Conservation (phyloP, 2,888 invertebrate species). For the Drosophila glabriapex region DNA sequence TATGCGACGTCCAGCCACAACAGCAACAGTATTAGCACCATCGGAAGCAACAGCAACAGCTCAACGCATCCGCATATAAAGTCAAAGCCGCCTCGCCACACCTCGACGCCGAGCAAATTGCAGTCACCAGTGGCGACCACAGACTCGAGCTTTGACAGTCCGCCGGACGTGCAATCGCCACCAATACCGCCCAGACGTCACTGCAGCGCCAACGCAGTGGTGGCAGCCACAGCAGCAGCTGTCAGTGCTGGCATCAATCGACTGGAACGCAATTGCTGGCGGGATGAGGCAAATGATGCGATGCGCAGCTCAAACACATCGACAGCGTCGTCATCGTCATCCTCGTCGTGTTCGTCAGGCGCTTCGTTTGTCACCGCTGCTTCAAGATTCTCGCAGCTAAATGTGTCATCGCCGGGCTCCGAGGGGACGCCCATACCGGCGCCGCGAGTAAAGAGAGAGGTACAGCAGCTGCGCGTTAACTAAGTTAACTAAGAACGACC, state of each 20-base stretch:
- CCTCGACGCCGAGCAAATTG: constrained; percentile 55
- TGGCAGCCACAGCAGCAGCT: constrained; percentile 76
- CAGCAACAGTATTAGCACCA: constrained; percentile 1
- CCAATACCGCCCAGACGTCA: constrained; percentile 83
- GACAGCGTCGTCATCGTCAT: constrained; percentile 65
- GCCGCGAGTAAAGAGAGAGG: constrained; percentile 84
- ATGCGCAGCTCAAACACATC: constrained; percentile 73
- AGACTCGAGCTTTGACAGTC: constrained; percentile 83
- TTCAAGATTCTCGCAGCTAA: constrained; percentile 77
- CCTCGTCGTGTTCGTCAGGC: constrained; percentile 73
- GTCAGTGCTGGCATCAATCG: constrained; percentile 79
- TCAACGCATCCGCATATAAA: constrained; percentile 51
- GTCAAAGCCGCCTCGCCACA: constrained; percentile 66
- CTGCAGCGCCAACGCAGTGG: constrained; percentile 68
- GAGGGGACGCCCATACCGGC: constrained; percentile 81
- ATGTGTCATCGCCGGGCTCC: constrained; percentile 60
- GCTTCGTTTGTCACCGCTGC: constrained; percentile 81
- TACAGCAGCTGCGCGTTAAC: constrained; percentile 66
- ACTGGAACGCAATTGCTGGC: constrained; percentile 82
- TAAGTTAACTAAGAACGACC: constrained; percentile 51
- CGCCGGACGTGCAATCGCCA: constrained; percentile 84
- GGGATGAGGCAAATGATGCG: constrained; percentile 67
- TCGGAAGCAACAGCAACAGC: constrained; percentile 6
- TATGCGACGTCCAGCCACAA: constrained; percentile 50
- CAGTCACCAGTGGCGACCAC: constrained; percentile 63